Conservation (phyloP, 2,888 invertebrate species). For the Therioaphis trifolii region DNA sequence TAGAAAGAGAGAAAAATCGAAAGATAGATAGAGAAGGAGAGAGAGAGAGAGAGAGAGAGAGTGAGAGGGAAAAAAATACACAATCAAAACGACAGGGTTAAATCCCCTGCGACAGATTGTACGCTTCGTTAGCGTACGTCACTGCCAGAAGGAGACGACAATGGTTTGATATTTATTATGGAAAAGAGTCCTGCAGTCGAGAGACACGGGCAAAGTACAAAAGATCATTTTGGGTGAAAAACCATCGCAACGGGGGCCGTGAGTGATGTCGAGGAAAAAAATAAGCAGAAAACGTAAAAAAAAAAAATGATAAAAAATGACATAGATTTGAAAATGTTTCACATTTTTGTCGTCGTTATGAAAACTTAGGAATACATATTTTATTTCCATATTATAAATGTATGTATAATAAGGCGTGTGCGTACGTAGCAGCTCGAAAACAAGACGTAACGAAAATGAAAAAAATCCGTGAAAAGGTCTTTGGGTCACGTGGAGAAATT, state of each 20-base stretch:
- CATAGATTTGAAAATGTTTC: slow-evolving; percentile 21
- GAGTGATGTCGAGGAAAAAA: slow-evolving; percentile 14
- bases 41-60: not conserved
- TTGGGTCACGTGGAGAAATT: slow-evolving; percentile 36
- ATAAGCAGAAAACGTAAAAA: not conserved
- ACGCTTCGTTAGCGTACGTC: slow-evolving; percentile 60
- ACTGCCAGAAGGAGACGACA: slow-evolving; percentile 55
- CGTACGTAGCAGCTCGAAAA: not conserved
- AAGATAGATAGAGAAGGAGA: too few relatives aligned
- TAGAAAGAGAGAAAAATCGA: not conserved
- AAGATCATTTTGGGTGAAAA: slow-evolving; percentile 40
- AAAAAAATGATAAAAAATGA: not conserved
- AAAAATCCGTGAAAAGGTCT: slow-evolving; percentile 19
- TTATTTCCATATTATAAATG: not conserved
- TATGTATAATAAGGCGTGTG: too few relatives aligned
- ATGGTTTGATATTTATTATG: slow-evolving; percentile 54
- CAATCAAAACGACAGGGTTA: slow-evolving; percentile 48
- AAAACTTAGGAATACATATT: not conserved
- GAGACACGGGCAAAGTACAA: slow-evolving; percentile 5
- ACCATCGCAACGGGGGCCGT: not conserved
- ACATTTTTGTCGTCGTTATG: not conserved
- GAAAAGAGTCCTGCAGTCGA: slow-evolving; percentile 23
- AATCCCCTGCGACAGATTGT: slow-evolving; percentile 59
- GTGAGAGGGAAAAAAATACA: not conserved
- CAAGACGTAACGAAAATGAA: not conserved